Evolutionary conservation across 2,888 invertebrate genomes (phyloP), one percentile per base, ranked within the genome.

Genomic region (Chymomyza amoena): DNA sequence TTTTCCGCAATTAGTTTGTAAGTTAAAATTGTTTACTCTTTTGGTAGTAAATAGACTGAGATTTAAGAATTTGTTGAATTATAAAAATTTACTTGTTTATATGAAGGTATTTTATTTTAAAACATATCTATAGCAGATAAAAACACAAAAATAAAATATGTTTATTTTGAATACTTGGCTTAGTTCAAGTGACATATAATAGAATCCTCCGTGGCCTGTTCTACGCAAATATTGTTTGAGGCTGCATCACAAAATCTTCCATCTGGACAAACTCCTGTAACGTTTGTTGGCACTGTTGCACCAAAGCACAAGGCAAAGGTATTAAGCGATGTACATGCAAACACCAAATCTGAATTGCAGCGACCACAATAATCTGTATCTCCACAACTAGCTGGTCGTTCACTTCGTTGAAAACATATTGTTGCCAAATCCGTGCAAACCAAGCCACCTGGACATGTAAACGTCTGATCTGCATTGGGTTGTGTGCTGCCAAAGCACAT

Each of bases 221-320:
- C 51, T 2, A 89, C 88, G 50, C 90, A 91, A 65, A 91, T 81
- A 1, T 82, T 61, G 1, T n/a, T 25, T 10, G 78, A 75, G 7
- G 87, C 78, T 9, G 84, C 87, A 72, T 91, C 90, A 67, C 90
- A 91, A 39, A 84, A 77, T 16, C 73, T 73, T 16, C 82, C 86
- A 1, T 20, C 10, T 1, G 91, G 90, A 61, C 91, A 91, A 16
- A 59, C 76, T 3, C 91, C 91, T 2, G 64, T 70, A 3, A 83
- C 82, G 15, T 80, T 65, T 1, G 87, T 77, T 0, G 88, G 87
- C n/a, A 61, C 73, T 0, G 63, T 66, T 25, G 88, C 84, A 13
- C 91, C 91, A 62, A 89, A 91, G 64, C 90, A 91, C 60, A 91
- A 88, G 4, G 83, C 78, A 72, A 91, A 91, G 2, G 89, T 90